phyloP scores from a whole-genome alignment of 2,113 vertebrate genomes.

The Maccullochella peelii region DNA sequence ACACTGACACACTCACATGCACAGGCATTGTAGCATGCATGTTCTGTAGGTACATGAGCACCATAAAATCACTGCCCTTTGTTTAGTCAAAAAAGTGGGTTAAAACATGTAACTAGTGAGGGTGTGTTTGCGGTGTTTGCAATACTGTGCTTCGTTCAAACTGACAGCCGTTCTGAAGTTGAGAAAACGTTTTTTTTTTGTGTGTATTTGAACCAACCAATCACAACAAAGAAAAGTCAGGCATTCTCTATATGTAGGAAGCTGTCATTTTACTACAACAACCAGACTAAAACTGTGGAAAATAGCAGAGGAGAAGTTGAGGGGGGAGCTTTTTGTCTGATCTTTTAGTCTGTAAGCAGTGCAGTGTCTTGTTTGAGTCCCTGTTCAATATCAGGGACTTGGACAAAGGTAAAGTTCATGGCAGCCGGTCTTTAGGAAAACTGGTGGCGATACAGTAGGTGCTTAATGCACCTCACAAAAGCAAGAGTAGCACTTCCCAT shows the following conservation, averaged over 20 bases:
- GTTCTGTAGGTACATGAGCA: slow-evolving; percentile 13
- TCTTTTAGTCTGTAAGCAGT: neutral
- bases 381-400: slow-evolving; percentile 18
- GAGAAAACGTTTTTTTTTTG: slow-evolving; percentile 12
- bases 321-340: slow-evolving; percentile 5
- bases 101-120: neutral
- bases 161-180: slow-evolving; percentile 37
- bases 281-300: slow-evolving; percentile 13
- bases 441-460: neutral
- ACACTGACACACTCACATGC: slow-evolving; percentile 18
- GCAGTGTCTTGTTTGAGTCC: slow-evolving; percentile 18
- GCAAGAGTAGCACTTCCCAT: neutral
- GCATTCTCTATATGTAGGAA: slow-evolving; percentile 27
- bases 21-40: neutral
- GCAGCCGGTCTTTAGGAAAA: neutral
- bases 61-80: neutral
- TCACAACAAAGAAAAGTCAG: slow-evolving; percentile 38
- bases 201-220: slow-evolving; percentile 16
- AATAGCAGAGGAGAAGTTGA: slow-evolving; percentile 17
- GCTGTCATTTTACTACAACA: slow-evolving; percentile 32
- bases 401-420: neutral
- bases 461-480: neutral
- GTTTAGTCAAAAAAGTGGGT: neutral
- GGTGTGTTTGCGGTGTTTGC: slow-evolving; percentile 25
- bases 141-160: slow-evolving; percentile 10